phyloP scores from a whole-genome alignment of 30 jellyfish, hydroid and myxozoan species.

The Clytia hemisphaerica region DNA sequence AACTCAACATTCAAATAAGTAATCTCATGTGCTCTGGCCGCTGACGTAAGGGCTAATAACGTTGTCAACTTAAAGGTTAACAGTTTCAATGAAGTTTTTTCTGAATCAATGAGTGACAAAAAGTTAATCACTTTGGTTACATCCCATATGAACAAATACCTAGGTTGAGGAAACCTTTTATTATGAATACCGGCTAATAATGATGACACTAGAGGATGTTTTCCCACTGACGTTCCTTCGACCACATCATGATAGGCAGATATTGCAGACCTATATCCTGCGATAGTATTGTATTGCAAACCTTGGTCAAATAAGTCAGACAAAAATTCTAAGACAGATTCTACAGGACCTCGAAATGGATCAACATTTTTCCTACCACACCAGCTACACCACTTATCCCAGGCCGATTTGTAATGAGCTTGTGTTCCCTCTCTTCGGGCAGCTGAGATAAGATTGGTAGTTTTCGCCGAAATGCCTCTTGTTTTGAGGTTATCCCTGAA shows the following conservation, averaged over 20 bases:
- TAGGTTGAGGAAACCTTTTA: background rate
- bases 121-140: background rate
- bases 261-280: background rate
- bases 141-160: background rate
- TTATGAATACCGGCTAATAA: background rate
- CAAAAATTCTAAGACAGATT: background rate
- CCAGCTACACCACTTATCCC: too few species aligned
- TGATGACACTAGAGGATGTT: background rate
- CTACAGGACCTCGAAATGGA: conserved; percentile 2
- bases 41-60: conserved; percentile 6
- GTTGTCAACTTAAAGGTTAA: background rate
- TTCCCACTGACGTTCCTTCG: background rate
- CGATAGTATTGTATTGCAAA: background rate
- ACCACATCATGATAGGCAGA: background rate
- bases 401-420: too few species aligned
- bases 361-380: conserved; percentile 25
- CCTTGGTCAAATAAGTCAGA: background rate
- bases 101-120: background rate
- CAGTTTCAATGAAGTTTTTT: background rate
- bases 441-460: conserved; percentile 27
- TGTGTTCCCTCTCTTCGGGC: conserved; percentile 30
- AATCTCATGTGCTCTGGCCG: background rate
- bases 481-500: conserved; percentile 22
- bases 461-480: conserved; percentile 8
- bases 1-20: background rate